These are phyloP conservation scores for Aplodontia rufa DNA, from an alignment of 2,113 vertebrate species.

Conservation along the genomic window DNA sequence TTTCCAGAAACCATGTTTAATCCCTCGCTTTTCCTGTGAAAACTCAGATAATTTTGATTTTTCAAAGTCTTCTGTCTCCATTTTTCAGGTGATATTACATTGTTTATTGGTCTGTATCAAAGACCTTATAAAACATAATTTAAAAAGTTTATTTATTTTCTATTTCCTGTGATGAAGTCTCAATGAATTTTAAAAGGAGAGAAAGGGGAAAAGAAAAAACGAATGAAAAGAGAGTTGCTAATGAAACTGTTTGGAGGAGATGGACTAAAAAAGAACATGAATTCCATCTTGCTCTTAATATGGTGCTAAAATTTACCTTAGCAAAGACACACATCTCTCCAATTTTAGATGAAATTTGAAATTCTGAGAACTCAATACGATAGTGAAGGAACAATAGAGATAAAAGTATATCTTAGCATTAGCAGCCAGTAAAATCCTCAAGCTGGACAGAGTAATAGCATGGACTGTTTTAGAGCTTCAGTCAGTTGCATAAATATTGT, in stretches of 20 bases:
- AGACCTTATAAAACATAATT: slow-evolving; percentile 79
- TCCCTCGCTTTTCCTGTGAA: slow-evolving; percentile 78
- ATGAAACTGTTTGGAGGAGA: not conserved
- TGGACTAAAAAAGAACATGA: not conserved
- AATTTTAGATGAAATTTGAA: not conserved
- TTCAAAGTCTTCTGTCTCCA: slow-evolving; percentile 73
- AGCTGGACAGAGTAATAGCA: not conserved
- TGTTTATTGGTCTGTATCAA: slow-evolving; percentile 77
- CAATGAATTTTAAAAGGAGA: not conserved
- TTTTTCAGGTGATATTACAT: slow-evolving; percentile 80
- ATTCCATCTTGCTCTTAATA: not conserved
- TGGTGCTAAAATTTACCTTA: not conserved
- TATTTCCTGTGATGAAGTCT: slow-evolving; percentile 72
- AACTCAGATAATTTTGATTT: slow-evolving; percentile 81
- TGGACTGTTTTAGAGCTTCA: not conserved
- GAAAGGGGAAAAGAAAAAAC: not conserved
- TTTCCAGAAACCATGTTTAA: slow-evolving; percentile 81
- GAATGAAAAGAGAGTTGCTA: not conserved
- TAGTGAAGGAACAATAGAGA: not conserved
- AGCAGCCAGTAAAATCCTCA: not conserved
- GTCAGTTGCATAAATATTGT: not conserved
- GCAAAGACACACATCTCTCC: not conserved
- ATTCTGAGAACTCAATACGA: not conserved
- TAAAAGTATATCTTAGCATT: not conserved
- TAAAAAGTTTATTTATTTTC: slow-evolving; percentile 60